Evolutionary conservation across 92 coral and sea anemone genomes (phyloP).

Genomic region (Paragorgia papillata): DNA sequence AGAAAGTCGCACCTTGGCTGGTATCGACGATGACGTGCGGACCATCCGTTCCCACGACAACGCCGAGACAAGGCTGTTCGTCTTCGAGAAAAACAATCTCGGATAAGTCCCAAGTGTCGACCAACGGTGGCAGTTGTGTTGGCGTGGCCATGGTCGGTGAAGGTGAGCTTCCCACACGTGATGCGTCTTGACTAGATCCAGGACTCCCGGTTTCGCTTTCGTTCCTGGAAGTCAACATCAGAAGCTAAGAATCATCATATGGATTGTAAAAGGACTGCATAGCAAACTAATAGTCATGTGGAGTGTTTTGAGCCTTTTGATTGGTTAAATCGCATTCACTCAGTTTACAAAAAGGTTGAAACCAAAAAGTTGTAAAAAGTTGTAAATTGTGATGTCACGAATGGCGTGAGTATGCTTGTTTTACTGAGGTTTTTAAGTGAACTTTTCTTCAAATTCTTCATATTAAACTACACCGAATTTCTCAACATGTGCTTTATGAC

Average conservation of each 20-base stretch:
- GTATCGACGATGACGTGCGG: constrained; percentile 88
- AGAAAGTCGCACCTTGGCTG: constrained; percentile 44
- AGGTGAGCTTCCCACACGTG: constrained; percentile 31
- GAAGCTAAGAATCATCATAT: constrained; percentile 32
- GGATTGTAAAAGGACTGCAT: no score
- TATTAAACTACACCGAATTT: no score
- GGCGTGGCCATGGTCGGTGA: constrained; percentile 37
- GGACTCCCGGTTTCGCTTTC: not conserved
- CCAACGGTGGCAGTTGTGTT: constrained; percentile 16
- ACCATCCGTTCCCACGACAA: constrained; percentile 86
- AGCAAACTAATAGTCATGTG: no score
- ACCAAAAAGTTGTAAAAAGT: no score
- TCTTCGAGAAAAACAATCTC: constrained; percentile 84
- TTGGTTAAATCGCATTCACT: no score
- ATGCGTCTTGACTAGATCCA: constrained; percentile 9
- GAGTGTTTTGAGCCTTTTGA: no score
- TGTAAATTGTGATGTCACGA: no score
- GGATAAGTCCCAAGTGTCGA: constrained; percentile 81
- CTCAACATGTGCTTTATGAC: no score
- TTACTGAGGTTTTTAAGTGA: no score
- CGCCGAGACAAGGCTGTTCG: constrained; percentile 79
- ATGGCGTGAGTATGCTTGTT: no score
- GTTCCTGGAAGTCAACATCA: constrained; percentile 10
- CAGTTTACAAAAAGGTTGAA: no score
- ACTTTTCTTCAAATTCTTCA: no score